Evolutionary conservation across 2,888 invertebrate species (phyloP), one percentile per base, ranked within the genome.

Genomic region (Chrysopilus asiliformis): DNA sequence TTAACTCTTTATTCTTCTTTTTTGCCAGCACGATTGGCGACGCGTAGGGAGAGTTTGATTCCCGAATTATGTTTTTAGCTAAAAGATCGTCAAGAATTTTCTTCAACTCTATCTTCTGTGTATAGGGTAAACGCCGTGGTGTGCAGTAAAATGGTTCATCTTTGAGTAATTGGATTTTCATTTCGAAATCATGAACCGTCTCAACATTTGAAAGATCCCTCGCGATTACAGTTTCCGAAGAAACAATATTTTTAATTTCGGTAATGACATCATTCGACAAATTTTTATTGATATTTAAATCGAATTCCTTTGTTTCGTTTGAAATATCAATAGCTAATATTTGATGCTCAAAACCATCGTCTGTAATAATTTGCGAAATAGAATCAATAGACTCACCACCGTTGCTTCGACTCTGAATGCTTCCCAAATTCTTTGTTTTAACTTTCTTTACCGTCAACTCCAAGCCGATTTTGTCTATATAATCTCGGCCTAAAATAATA

Each of bases 1-100:
- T 33, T 17, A 32, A 29, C 19, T 45, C 45, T 6, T 35, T 40
- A 30, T 27, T 22, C 27, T 36, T 36, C 31, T 39, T 33, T 14
- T 32, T 27, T 9, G 36, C 38, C 12, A 36, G 15, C 4, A 39
- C 39, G 27, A 38, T 31, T 17, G 32, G 18, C 2, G 32, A 32
- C 7, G 24, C 22, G 3, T 24, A 2, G 9, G 24, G n/a, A 10
- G 24, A 24, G n/a, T 24, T 9, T 10, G 9, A 10, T n/a, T 24
- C 24, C 9, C 24, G 24, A 24, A 24, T 24, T 2, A 24, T 24
- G 9, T n/a, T n/a, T n/a, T 24, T 24, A n/a, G 8, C 24, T n/a
- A 24, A 24, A n/a, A 2, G 24, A 24, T 24, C 24, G 7, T 27
- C 9, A 12, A 27, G n/a, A 7, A 27, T 27, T 27, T 27, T 12